Evolutionary conservation across 2,113 vertebrate species (phyloP).

Genomic region (Muntiacus reevesi): DNA sequence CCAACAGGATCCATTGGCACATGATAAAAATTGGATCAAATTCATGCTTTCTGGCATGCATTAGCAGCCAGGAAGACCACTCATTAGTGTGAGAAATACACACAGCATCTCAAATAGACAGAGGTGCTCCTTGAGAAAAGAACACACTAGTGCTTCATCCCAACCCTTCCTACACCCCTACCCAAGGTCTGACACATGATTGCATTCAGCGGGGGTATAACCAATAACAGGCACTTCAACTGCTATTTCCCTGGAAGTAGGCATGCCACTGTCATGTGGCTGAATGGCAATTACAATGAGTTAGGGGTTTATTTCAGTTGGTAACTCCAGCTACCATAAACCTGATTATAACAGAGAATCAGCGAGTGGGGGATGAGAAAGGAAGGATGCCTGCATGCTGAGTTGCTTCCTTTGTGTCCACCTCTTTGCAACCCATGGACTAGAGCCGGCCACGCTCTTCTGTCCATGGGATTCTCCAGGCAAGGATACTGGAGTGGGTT

Average conservation of each 20-base stretch:
- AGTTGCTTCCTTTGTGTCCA: not conserved
- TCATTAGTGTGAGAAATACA: constrained; percentile 2
- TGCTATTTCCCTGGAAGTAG: not conserved
- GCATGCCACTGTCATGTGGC: not conserved
- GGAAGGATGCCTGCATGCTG: not conserved
- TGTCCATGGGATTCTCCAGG: not conserved
- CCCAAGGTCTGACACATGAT: not conserved
- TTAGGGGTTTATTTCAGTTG: not conserved
- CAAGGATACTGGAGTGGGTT: not conserved
- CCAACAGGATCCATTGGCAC: constrained; percentile 28
- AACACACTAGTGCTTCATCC: not conserved
- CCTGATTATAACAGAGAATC: not conserved
- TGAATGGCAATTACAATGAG: not conserved
- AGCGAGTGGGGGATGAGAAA: no score
- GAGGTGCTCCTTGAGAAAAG: not conserved
- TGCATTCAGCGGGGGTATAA: not conserved
- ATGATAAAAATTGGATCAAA: not conserved
- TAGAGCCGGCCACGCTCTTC: not conserved
- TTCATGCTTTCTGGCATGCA: constrained; percentile 16
- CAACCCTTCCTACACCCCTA: not conserved
- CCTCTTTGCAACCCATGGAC: not conserved
- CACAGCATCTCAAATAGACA: not conserved
- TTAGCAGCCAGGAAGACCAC: not conserved
- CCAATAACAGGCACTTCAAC: not conserved
- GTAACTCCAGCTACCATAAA: not conserved